phyloP scores from a whole-genome alignment of 2,113 vertebrate genomes.

The Bungarus multicinctus region DNA sequence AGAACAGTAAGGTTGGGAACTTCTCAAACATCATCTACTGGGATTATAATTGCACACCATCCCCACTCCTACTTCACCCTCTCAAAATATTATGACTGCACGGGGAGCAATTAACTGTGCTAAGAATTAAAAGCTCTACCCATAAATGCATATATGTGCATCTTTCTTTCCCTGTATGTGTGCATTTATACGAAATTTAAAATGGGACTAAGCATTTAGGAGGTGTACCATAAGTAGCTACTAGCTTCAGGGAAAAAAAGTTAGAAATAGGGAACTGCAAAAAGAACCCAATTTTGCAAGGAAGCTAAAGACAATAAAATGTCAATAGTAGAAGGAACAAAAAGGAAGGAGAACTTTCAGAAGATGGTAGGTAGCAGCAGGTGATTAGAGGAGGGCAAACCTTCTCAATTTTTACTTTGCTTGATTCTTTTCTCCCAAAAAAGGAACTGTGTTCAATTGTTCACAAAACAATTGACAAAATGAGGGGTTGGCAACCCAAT shows the following conservation, averaged over 20 bases:
- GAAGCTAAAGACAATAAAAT: not conserved
- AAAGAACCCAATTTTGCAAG: not conserved
- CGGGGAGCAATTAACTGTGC: not conserved
- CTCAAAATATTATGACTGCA: not conserved
- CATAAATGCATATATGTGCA: not conserved
- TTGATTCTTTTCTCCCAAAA: not conserved
- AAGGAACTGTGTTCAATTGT: not conserved
- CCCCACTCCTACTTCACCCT: not conserved
- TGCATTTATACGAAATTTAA: not conserved
- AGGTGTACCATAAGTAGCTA: not conserved
- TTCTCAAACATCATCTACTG: not conserved
- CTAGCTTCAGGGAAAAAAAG: not conserved
- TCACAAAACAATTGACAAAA: not conserved
- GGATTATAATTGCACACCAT: not conserved
- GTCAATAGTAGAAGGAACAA: not conserved
- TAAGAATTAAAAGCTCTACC: not conserved
- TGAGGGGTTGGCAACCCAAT: not conserved
- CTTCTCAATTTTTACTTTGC: not conserved
- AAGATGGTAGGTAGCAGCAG: not conserved
- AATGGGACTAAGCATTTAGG: not conserved
- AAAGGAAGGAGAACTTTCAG: not conserved
- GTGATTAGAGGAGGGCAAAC: not conserved
- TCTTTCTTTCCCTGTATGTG: not conserved
- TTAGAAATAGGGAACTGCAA: not conserved
- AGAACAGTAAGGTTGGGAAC: not conserved